Evolutionary conservation across 2,888 invertebrate species (phyloP).

Genomic region (Synanthedon myopaeformis): DNA sequence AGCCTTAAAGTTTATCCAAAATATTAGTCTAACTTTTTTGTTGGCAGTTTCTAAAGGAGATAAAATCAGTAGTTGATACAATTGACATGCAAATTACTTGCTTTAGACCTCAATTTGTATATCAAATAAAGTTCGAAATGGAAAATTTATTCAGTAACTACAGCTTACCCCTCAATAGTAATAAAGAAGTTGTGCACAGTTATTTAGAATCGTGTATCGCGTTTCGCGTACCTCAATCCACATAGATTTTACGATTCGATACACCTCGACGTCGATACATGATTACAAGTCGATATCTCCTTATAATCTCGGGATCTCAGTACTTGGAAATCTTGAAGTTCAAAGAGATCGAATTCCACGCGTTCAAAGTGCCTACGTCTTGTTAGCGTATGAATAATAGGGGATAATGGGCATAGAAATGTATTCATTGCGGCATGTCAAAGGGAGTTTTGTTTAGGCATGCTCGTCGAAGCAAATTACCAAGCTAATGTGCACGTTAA

Average conservation of each 20-base stretch:
- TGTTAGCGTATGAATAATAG: slow-evolving; percentile 11
- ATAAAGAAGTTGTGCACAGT: slow-evolving; percentile 11
- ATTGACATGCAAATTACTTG: too few relatives aligned
- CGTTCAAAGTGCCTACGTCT: slow-evolving; percentile 11
- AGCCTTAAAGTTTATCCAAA: too few relatives aligned
- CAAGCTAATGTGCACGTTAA: slow-evolving; percentile 14
- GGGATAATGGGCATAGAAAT: not conserved
- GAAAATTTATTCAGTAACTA: not conserved
- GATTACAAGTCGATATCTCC: slow-evolving; percentile 14
- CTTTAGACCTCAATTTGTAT: too few relatives aligned
- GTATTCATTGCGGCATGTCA: not conserved
- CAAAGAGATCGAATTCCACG: slow-evolving; percentile 4
- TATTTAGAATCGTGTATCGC: slow-evolving; percentile 5
- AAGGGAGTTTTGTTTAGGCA: not conserved
- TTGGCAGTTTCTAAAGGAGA: too few relatives aligned
- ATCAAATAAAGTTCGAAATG: not conserved
- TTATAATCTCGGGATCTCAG: slow-evolving; percentile 15
- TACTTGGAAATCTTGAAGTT: slow-evolving; percentile 5
- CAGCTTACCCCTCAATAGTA: slow-evolving; percentile 11
- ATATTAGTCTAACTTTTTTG: too few relatives aligned
- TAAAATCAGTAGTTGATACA: too few relatives aligned
- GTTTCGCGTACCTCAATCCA: slow-evolving; percentile 11
- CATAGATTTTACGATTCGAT: slow-evolving; percentile 33
- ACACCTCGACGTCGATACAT: slow-evolving; percentile 14
- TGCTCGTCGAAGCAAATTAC: slow-evolving; percentile 7